Evolutionary conservation across 2,113 vertebrate genomes (phyloP), one percentile per base, ranked within the genome.

Genomic region (Rhodinocichla rosea): DNA sequence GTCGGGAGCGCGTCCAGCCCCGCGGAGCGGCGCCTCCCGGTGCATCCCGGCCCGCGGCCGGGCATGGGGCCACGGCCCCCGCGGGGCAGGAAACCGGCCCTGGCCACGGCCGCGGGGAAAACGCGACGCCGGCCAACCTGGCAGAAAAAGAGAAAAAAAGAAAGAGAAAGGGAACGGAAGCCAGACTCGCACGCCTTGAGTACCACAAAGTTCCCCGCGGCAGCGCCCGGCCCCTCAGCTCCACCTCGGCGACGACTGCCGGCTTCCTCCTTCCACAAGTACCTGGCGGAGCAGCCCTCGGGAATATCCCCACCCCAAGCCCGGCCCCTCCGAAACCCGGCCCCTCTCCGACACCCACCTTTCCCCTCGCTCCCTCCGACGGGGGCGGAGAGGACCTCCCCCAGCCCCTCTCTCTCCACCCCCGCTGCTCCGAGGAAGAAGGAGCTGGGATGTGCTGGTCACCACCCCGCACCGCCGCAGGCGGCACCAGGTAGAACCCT

Each of bases 191-290:
- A 23, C 6, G 24, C 15, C 2, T 7, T 4, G 2, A 40, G 19
- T 86, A 52, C 64, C 77, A 6, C 15, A 9, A 28, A 83, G 44
- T 9, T 47, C 7, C 7, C 10, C 10, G 16, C 24, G 4, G 37
- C 7, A n/a, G 44, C 3, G 27, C 12, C 44, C 28, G 0, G 32
- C 33, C 32, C 5, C 55, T 32, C 77, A 19, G 44, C 21, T 47
- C 13, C 35, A 9, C 13, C 2, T 4, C 27, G 1, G 37, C 2
- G 5, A 4, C 37, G 2, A 21, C 27, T 5, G 17, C 24, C 2
- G 18, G 13, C 9, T 39, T 59, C 40, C 73, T 70, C 13, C 26
- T 40, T 32, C 9, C 39, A 16, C 9, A 5, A 19, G 23, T 13
- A 83, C 68, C 71, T 81, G 50, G 47, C 18, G 19, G 45, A 6